Evolutionary conservation across 2,797 vertebrate genomes (phyloP).

Genomic region (Manis pentadactyla): DNA sequence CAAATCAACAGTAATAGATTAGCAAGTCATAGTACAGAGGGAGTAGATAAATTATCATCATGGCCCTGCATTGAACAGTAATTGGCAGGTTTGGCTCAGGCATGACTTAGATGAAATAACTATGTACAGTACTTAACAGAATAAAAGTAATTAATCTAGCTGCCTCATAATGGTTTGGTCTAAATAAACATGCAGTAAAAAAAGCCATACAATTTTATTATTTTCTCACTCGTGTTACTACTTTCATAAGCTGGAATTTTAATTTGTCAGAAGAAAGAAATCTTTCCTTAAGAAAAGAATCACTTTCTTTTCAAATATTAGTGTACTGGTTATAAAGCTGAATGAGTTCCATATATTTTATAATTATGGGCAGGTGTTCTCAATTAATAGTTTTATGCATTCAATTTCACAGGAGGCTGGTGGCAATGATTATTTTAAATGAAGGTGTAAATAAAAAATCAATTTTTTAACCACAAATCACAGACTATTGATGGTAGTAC

Average conservation of each 20-base stretch:
- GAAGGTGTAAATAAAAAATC: conserved; percentile 15
- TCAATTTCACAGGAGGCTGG: conserved; percentile 6
- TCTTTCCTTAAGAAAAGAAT: conserved; percentile 2
- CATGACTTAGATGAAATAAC: conserved; percentile 69
- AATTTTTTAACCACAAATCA: conserved; percentile 19
- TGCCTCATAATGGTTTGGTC: conserved; percentile 63
- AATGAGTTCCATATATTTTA: background rate
- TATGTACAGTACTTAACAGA: conserved; percentile 72
- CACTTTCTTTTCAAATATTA: conserved; percentile 52
- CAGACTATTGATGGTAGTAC: background rate
- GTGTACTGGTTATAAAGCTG: background rate
- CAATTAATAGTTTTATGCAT: conserved; percentile 29
- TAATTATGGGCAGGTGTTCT: conserved; percentile 56
- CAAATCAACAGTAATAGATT: conserved; percentile 58
- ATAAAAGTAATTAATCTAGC: conserved; percentile 78
- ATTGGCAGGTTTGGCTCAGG: conserved; percentile 60
- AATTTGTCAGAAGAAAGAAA: conserved; percentile 32
- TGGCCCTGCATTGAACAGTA: conserved; percentile 10
- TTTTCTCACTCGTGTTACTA: conserved; percentile 19
- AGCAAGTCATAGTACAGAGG: conserved; percentile 65
- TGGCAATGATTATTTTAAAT: conserved; percentile 55
- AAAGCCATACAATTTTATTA: conserved; percentile 41
- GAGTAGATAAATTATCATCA: conserved; percentile 73
- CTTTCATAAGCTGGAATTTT: conserved; percentile 48
- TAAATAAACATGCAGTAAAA: conserved; percentile 74